Conservation (phyloP, 2,888 invertebrate genomes). For the Hirtodrosophila cameraria region DNA sequence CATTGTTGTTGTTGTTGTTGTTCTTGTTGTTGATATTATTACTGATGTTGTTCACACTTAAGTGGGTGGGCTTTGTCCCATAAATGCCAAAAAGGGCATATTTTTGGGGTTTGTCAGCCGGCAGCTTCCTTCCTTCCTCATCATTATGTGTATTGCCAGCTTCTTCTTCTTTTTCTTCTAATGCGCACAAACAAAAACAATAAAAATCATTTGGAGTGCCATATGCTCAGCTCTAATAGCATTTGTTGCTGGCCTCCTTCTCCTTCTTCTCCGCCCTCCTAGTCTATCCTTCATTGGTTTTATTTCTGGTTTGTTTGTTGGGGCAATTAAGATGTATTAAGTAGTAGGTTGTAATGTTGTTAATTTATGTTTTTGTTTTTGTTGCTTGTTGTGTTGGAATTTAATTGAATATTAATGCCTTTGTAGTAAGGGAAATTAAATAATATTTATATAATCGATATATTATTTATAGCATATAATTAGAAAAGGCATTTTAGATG, state of each 20-base stretch:
- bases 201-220: constrained; percentile 71
- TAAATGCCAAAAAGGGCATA: constrained; percentile 50
- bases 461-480: constrained; percentile 3
- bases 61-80: constrained; percentile 69
- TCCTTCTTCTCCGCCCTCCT: neutral
- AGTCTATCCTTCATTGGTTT: neutral
- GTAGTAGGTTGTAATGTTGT: constrained; percentile 53
- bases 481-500: neutral
- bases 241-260: constrained; percentile 21
- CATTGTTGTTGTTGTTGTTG: constrained; percentile 3
- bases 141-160: constrained; percentile 3
- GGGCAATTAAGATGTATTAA: constrained; percentile 57
- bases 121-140: constrained; percentile 22
- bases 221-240: constrained; percentile 68
- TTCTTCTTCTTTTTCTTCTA: constrained; percentile 16
- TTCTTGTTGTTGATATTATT: constrained; percentile 39
- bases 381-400: neutral
- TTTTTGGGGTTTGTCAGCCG: constrained; percentile 56
- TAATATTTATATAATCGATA: constrained; percentile 3
- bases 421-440: neutral
- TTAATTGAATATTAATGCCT: constrained; percentile 20
- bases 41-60: constrained; percentile 65
- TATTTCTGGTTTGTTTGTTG: constrained; percentile 32
- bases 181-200: constrained; percentile 62
- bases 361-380: constrained; percentile 47